These are phyloP conservation scores for Oreochromis niloticus DNA, from an alignment of 2,113 vertebrate genomes.

Conservation along the genomic window DNA sequence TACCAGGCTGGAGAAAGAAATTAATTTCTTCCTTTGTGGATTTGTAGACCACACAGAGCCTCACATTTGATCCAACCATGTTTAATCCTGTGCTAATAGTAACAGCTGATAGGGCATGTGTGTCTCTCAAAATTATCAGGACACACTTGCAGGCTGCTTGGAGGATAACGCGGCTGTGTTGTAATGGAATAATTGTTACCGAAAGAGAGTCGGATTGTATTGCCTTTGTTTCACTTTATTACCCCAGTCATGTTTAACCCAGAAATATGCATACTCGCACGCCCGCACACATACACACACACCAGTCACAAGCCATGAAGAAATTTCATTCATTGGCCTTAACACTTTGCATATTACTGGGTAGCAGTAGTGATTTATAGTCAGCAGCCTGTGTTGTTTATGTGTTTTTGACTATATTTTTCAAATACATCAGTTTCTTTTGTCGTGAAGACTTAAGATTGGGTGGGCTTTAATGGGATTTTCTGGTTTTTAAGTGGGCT, in stretches of 20 bases:
- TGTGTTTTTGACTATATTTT: neutral
- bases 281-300: too few relatives aligned
- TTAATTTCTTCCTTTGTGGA: neutral
- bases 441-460: neutral
- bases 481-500: neutral
- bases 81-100: neutral
- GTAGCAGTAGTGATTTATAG: neutral
- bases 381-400: neutral
- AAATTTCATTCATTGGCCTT: neutral
- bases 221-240: neutral
- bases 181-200: slow-evolving; percentile 2
- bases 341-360: neutral
- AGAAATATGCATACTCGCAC: neutral
- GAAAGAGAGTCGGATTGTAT: neutral
- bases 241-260: neutral
- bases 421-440: rapidly evolving
- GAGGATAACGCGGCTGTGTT: neutral
- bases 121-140: neutral
- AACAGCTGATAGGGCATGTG: neutral
- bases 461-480: neutral
- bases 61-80: neutral
- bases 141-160: neutral
- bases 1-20: neutral
- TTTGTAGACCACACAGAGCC: neutral
- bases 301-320: neutral